Evolutionary conservation across 2,113 vertebrate genomes (phyloP), one percentile per base, ranked within the genome.

Genomic region (Struthio camelus): DNA sequence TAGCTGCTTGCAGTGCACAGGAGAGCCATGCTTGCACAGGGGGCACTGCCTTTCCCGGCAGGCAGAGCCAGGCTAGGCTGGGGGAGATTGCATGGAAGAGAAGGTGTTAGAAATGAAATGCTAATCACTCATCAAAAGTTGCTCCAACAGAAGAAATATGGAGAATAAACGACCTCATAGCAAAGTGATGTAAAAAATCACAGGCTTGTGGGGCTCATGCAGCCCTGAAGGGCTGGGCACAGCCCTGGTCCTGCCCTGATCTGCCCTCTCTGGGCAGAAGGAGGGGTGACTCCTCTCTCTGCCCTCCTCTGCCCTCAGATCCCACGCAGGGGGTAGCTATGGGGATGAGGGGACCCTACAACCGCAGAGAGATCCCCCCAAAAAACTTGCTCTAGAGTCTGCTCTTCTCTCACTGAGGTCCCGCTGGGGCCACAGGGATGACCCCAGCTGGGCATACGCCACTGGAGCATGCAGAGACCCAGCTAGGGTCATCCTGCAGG

Each of bases 401-500:
- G 7, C 50, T 58, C 14, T 40, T 91, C 59, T 69, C 20, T 75
- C 17, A 23, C n/a, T 32, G 56, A n/a, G n/a, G 6, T 28, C 27
- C 53, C 28, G 53, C 53, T 27, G 22, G 28, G 75, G 70, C 22
- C n/a, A 9, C 25, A 11, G 40, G 48, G 16, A 11, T n/a, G 38
- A 53, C 3, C 36, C 16, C 18, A 38, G 48, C 8, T 0, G 1
- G 38, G 13, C 6, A n/a, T 27, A 64, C 20, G 30, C 9, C 0
- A 0, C 17, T 1, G 24, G 53, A 82, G 50, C 27, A 9, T 4
- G 0, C 18, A 40, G 62, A 40, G 25, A 61, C 14, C 3, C 27
- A 16, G 3, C 42, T 8, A 34, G 44, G 30, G 40, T 5, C 9
- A 70, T 48, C 9, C 54, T 0, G 0, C 42, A 50, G 58, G 19